These are phyloP conservation scores for Dinocampus coccinellae DNA, from an alignment of 2,888 invertebrate species.

Conservation along the genomic window DNA sequence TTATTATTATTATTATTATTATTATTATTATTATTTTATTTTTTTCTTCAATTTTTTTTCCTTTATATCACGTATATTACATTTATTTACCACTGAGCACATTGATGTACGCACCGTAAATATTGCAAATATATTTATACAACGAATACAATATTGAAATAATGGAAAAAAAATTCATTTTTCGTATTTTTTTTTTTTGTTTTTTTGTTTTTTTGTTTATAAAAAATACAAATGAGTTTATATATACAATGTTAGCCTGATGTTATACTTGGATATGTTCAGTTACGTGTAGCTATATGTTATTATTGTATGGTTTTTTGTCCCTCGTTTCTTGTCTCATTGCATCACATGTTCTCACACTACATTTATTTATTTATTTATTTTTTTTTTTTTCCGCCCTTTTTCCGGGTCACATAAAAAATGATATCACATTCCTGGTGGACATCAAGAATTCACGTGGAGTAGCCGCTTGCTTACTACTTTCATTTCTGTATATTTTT, in stretches of 20 bases:
- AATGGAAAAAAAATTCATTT: neutral
- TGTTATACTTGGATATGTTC: too few species aligned
- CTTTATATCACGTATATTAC: neutral
- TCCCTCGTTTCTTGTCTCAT: neutral
- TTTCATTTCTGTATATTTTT: neutral
- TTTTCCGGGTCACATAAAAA: neutral
- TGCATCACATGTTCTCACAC: neutral
- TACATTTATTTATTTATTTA: too few species aligned
- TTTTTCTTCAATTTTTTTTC: neutral
- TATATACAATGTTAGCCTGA: too few species aligned
- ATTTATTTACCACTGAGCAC: neutral
- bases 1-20: too few species aligned
- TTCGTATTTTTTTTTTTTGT: neutral
- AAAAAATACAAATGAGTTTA: too few species aligned
- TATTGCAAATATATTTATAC: neutral
- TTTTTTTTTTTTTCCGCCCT: neutral
- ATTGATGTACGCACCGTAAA: neutral
- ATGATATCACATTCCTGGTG: neutral
- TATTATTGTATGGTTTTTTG: too few species aligned
- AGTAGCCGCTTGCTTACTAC: neutral
- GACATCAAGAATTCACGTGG: conserved; percentile 22
- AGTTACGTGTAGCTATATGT: too few species aligned
- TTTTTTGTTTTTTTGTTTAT: neutral
- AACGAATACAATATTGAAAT: neutral
- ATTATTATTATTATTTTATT: too few species aligned